Conservation (phyloP, 2,888 invertebrate genomes). For the Papilio demoleus region DNA sequence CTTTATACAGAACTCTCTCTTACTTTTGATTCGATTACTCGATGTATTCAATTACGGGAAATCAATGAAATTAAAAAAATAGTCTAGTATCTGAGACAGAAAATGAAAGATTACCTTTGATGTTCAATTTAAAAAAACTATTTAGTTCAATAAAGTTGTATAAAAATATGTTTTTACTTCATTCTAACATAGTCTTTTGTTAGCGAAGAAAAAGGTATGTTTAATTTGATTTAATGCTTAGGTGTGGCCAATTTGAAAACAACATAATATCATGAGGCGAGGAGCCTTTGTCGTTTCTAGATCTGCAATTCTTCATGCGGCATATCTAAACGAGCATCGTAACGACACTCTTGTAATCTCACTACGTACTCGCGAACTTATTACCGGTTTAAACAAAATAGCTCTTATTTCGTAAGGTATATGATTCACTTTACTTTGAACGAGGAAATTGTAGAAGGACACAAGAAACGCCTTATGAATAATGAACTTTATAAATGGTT, state of each 20-base stretch:
- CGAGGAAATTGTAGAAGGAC: not conserved
- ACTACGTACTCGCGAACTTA: conserved; percentile 53
- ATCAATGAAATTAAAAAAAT: too few species aligned
- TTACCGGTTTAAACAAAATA: not conserved
- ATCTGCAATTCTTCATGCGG: conserved; percentile 74
- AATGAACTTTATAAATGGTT: conserved; percentile 37
- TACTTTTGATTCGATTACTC: not conserved
- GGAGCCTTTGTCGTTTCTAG: conserved; percentile 62
- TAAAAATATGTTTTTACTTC: too few species aligned
- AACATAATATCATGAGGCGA: conserved; percentile 26
- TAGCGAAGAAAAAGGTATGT: not conserved
- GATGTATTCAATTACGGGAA: too few species aligned
- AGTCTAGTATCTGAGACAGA: too few species aligned
- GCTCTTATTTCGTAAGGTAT: conserved; percentile 2
- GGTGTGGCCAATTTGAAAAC: conserved; percentile 16
- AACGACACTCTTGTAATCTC: conserved; percentile 74
- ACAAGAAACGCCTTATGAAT: conserved; percentile 37
- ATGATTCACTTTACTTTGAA: conserved; percentile 23
- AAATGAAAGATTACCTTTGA: too few species aligned
- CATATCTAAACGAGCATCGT: conserved; percentile 78
- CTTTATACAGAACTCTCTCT: not conserved
- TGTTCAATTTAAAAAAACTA: too few species aligned
- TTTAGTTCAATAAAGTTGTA: too few species aligned
- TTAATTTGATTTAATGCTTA: not conserved
- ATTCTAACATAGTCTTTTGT: not conserved